Conservation (phyloP, 2,888 invertebrate species). For the Spisula solida region DNA sequence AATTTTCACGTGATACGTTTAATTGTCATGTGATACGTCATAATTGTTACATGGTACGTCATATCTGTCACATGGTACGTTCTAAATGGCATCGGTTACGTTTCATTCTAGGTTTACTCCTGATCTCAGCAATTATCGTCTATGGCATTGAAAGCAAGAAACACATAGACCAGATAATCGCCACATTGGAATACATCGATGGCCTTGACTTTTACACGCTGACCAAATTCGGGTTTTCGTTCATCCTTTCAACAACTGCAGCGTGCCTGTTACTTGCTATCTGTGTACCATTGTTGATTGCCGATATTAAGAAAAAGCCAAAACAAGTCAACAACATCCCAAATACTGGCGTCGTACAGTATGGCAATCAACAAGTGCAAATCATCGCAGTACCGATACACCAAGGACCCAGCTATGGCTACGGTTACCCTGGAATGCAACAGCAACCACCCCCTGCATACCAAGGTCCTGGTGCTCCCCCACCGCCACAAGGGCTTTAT, state of each 20-base stretch:
- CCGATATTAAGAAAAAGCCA: not conserved
- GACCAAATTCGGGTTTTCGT: not conserved
- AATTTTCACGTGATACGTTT: no score
- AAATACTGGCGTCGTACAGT: not conserved
- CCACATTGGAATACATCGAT: not conserved
- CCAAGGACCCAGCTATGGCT: not conserved
- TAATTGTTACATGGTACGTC: no score
- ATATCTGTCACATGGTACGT: no score
- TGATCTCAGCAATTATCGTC: not conserved
- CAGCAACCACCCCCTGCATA: not conserved
- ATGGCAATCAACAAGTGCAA: not conserved
- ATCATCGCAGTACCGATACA: not conserved
- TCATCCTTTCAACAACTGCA: not conserved
- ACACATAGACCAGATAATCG: not conserved
- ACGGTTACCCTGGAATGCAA: not conserved
- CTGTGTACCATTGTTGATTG: not conserved
- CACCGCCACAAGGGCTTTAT: not conserved
- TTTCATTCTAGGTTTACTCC: not conserved
- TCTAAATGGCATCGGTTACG: no score
- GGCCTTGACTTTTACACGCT: not conserved
- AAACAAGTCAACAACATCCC: not conserved
- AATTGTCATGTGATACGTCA: no score
- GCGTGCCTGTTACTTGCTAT: not conserved
- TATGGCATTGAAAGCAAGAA: not conserved
- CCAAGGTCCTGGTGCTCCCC: slow-evolving; percentile 7